Conservation (phyloP, 1,140 invertebrate genomes). For the Platyscapa corneri region DNA sequence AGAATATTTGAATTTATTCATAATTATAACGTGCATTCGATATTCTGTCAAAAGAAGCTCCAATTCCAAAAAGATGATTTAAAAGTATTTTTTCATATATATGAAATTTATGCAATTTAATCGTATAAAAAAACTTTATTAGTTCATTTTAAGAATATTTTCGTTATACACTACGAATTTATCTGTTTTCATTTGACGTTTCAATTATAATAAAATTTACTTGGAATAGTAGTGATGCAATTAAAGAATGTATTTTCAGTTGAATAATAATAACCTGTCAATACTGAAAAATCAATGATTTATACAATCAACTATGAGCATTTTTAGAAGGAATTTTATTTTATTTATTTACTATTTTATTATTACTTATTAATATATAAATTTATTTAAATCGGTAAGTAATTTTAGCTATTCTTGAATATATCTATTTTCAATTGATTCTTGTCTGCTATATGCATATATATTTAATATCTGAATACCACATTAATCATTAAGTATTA, state of each 20-base stretch:
- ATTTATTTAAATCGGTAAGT: no score
- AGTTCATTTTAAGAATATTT: conserved; percentile 3
- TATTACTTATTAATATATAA: no score
- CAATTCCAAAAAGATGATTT: not conserved
- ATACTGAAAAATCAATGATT: conserved; percentile 35
- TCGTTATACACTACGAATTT: not conserved
- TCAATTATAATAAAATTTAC: conserved; percentile 27
- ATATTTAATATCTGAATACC: no score
- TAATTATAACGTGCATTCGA: no score
- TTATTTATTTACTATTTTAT: not conserved
- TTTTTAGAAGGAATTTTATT: conserved; percentile 26
- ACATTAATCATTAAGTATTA: no score
- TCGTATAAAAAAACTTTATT: not conserved
- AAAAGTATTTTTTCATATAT: conserved; percentile 16
- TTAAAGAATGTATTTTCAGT: not conserved
- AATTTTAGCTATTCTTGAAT: no score
- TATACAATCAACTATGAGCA: not conserved
- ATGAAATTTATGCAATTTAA: conserved; percentile 9
- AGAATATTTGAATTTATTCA: no score
- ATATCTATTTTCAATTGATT: no score
- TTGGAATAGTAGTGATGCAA: not conserved
- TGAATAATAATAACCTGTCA: not conserved
- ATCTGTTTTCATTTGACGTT: conserved; percentile 12
- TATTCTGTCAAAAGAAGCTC: not conserved
- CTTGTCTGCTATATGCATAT: no score